These are phyloP conservation scores for Drosophila prostipennis DNA, from an alignment of 2,888 invertebrate genomes.

Conservation along the genomic window DNA sequence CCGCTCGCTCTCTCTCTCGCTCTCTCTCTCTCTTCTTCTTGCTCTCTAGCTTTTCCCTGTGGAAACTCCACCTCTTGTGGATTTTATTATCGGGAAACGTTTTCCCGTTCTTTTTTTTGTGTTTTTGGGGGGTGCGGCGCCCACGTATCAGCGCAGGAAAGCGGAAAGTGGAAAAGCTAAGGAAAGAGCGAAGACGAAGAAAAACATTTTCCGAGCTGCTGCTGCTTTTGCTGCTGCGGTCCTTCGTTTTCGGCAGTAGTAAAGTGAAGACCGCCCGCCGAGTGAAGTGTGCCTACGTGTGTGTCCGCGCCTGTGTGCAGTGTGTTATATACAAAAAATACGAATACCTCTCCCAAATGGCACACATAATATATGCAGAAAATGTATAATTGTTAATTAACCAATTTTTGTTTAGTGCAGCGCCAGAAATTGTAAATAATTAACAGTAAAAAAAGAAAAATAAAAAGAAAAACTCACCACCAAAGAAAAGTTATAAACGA, in stretches of 20 bases:
- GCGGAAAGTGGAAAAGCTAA: conserved; percentile 29
- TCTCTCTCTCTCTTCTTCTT: conserved; percentile 4
- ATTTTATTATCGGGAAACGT: conserved; percentile 70
- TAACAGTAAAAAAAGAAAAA: conserved; percentile 50
- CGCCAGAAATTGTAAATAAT: conserved; percentile 71
- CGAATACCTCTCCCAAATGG: conserved; percentile 5
- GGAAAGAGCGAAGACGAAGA: conserved; percentile 35
- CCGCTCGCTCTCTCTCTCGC: conserved; percentile 3
- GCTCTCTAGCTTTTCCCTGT: conserved; percentile 19
- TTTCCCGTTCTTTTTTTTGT: conserved; percentile 56
- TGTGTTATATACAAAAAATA: conserved; percentile 27
- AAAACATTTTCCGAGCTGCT: conserved; percentile 55
- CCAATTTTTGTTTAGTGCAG: conserved; percentile 52
- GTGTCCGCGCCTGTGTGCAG: conserved; percentile 18
- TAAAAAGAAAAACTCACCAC: conserved; percentile 32
- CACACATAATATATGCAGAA: conserved; percentile 12
- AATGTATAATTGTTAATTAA: conserved; percentile 14
- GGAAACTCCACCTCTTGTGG: conserved; percentile 48
- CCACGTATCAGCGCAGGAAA: conserved; percentile 60
- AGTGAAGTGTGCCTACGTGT: conserved; percentile 40
- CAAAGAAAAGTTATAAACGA: conserved; percentile 36
- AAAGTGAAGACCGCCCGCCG: conserved; percentile 40
- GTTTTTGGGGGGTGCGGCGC: conserved; percentile 68
- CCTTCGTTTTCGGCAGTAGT: conserved; percentile 13
- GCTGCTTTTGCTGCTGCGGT: conserved; percentile 63